Base-by-base conservation (phyloP, 2,113 vertebrate genomes). In the Engystomops pustulosus region DNA sequence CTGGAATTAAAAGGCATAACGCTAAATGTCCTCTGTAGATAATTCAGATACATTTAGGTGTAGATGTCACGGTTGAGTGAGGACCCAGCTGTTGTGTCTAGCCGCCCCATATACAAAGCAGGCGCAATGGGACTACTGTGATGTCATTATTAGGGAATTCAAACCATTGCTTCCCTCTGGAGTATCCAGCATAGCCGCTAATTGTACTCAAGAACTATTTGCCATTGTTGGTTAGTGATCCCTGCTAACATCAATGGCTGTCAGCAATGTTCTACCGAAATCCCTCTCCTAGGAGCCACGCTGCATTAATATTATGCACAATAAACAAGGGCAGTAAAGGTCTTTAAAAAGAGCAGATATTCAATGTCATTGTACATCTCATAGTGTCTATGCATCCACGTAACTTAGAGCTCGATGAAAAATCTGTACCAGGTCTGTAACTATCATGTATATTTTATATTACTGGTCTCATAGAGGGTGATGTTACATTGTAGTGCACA, bases 111-210 rank as follows among this genome's bases (percentile, higher is more conserved):
- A 20, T 32, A 80, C n/a, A 32, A 74, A 65, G 69, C 70, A 62
- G 69, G 55, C 30, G 41, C 71, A 27, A 6, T 49, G 58, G 71
- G 81, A 67, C 38, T 41, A 67, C 53, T 27, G 45, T 83, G 81
- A 76, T 83, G 81, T 76, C 81, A 83, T 83, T 76, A 65, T 30
- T 47, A 34, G 81, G 71, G 70, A 75, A 76, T 83, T 49, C 58
- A 51, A 69, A 51, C 44, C 18, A 9, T 25, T 60, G 34, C n/a
- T 36, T 78, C 49, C 51, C 27, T 25, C 34, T 38, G 34, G 51
- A 41, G 75, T 25, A 36, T 55, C 49, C 75, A 41, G 30, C 18
- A 78, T 15, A 60, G 51, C 32, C 6, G 75, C 34, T 78, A 78
- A 78, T 55, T 60, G 51, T 78, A 23, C 49, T 41, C 5, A n/a